Base-by-base conservation (phyloP, 2,888 invertebrate species). In the Venusia cambrica region DNA sequence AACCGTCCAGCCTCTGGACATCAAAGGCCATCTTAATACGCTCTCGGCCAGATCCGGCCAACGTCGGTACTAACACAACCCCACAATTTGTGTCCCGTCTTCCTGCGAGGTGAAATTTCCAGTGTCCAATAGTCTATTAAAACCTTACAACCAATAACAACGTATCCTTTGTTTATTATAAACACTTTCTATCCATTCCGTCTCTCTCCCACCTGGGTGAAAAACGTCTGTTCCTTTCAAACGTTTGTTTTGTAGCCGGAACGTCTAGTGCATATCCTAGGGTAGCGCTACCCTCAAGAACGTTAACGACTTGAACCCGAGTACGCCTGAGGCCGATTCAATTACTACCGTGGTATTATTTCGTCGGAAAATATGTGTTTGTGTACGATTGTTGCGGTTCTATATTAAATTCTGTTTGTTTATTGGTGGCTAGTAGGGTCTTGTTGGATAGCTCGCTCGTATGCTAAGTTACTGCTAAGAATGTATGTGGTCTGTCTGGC, bases 301-400 rank as follows among this genome's bases (percentile, higher is more conserved):
- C 84, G 83, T 81, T 81, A 84, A 84, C 79, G 79, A 76, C 77
- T 66, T 63, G 67, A 48, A 65, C 78, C 80, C 75, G 77, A 76
- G 74, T 75, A 71, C 69, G 84, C 85, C 83, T 73, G 73, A 76
- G 84, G 85, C 84, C 80, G 84, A 87, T 84, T 84, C 85, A 84
- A 87, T 87, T 87, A 87, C 85, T 80, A 83, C 81, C 74, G 78
- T 78, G 73, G 79, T 83, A 84, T 84, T 84, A 84, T 84, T 79
- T 76, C 73, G 75, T 76, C 72, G 79, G 51, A 83, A 84, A 84
- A 83, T 85, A 84, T 85, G 79, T 80, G 78, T 80, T 69, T 79
- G 77, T 77, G 71, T 49, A 46, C 49, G 48, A 40, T 46, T 73
- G 75, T 69, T 80, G 77, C 62, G 79, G 83, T 48, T 78, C 78